Percentiles rank a stretch among this genome's conserved stretches.
These are phyloP conservation scores for Julus scandinavius DNA, from an alignment of 2,888 invertebrate genomes.

Conservation along the genomic window DNA sequence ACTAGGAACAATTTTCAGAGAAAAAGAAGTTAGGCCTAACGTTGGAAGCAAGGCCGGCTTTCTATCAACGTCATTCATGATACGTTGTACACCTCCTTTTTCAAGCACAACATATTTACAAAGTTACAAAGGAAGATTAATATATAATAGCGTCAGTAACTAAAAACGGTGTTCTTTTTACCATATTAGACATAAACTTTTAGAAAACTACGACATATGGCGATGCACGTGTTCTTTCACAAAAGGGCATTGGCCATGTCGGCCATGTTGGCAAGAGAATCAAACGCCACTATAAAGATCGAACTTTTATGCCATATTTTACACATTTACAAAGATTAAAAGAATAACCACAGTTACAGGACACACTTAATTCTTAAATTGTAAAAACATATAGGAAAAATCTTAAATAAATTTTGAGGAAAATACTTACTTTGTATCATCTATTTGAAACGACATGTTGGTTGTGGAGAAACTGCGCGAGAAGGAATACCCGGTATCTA, in stretches of 20 bases:
- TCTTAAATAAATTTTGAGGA: slow-evolving; percentile 62
- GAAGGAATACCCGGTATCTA: background rate
- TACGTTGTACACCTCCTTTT: background rate
- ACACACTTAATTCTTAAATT: background rate
- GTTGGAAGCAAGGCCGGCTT: background rate
- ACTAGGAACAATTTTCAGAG: too few species aligned
- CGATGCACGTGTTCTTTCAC: slow-evolving; percentile 58
- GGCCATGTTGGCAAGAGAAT: slow-evolving; percentile 57
- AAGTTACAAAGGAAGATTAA: background rate
- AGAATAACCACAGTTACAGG: background rate
- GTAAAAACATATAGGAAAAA: background rate
- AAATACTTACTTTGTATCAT: slow-evolving; percentile 82
- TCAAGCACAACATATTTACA: background rate
- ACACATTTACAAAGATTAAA: slow-evolving; percentile 52
- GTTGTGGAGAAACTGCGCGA: slow-evolving; percentile 65
- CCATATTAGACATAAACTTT: background rate
- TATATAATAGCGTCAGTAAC: too few species aligned
- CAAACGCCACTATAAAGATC: background rate
- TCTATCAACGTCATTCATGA: background rate
- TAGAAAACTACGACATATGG: slow-evolving; percentile 56
- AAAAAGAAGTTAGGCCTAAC: too few species aligned
- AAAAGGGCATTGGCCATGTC: slow-evolving; percentile 56
- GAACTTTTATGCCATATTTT: slow-evolving; percentile 20
- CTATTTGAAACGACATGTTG: slow-evolving; percentile 85
- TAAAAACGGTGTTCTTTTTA: too few species aligned